These are phyloP conservation scores for Sander lucioperca DNA, from an alignment of 2,113 vertebrate species.

Conservation along the genomic window DNA sequence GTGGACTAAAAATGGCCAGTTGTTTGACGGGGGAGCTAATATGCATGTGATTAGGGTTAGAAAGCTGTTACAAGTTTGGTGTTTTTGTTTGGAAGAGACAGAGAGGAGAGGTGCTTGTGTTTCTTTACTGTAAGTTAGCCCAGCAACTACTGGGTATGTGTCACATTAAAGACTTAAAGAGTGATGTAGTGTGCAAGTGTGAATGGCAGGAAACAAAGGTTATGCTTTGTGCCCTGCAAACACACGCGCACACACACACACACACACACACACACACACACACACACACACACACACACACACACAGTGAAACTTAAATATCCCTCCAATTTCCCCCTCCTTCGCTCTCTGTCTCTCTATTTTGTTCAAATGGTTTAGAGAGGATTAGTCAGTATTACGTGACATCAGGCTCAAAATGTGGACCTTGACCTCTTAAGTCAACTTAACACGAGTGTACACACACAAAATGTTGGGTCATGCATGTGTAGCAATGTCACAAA, in stretches of 20 bases:
- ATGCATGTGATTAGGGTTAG: constrained; percentile 26
- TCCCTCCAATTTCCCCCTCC: constrained; percentile 41
- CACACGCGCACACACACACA: constrained; percentile 25
- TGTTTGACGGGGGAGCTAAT: constrained; percentile 33
- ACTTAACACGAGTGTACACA: neutral
- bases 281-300: neutral
- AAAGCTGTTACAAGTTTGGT: constrained; percentile 27
- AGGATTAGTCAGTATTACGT: constrained; percentile 71
- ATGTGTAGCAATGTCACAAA: constrained; percentile 43
- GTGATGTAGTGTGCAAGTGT: constrained; percentile 48
- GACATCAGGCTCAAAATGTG: constrained; percentile 67
- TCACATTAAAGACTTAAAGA: constrained; percentile 43
- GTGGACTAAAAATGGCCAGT: constrained; percentile 11
- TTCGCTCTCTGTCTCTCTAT: constrained; percentile 7
- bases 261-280: constrained; percentile 9
- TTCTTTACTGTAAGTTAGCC: constrained; percentile 9
- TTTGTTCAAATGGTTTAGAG: constrained; percentile 36
- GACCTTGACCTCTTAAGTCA: constrained; percentile 66
- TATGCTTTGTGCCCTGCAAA: constrained; percentile 17
- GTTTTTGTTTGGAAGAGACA: constrained; percentile 9
- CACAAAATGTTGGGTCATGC: constrained; percentile 58
- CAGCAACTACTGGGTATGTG: constrained; percentile 19
- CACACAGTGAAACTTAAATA: constrained; percentile 10
- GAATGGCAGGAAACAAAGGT: constrained; percentile 41
- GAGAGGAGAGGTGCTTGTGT: constrained; percentile 4